Evolutionary conservation across 37 sponge, comb jelly and placozoan genomes (phyloP).

Genomic region (Ephydatia muelleri): DNA sequence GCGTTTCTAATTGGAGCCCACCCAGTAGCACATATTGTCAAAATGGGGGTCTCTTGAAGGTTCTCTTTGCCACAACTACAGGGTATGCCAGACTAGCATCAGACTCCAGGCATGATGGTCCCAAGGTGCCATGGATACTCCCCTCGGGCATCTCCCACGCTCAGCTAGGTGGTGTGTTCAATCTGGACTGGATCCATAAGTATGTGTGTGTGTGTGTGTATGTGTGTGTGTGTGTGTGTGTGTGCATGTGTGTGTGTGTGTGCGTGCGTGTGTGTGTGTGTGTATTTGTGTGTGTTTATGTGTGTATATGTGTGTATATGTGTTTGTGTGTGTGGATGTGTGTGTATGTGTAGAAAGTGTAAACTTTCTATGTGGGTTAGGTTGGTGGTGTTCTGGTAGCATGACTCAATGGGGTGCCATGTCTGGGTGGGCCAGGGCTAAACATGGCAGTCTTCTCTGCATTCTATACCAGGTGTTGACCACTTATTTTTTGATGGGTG

Average conservation of each 20-base stretch:
- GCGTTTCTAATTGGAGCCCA: background rate
- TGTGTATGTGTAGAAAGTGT: too few relatives aligned
- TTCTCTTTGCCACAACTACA: background rate
- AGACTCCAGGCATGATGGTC: constrained; percentile 72
- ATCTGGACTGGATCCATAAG: constrained; percentile 90
- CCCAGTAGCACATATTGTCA: background rate
- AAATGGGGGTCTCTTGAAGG: background rate
- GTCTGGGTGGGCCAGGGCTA: constrained; percentile 4
- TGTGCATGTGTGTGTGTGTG: background rate
- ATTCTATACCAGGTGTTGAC: too few relatives aligned
- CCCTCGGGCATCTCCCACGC: constrained; percentile 73
- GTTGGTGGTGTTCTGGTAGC: background rate
- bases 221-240: background rate
- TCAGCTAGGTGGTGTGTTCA: constrained; percentile 82
- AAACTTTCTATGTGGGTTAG: background rate
- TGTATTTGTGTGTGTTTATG: too few relatives aligned
- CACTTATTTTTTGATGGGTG: too few relatives aligned
- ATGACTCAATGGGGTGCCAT: background rate
- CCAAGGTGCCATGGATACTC: constrained; percentile 74
- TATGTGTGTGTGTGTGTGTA: constrained; percentile 28
- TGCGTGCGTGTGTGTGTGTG: background rate
- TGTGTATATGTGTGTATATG: too few relatives aligned
- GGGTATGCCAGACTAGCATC: constrained; percentile 75
- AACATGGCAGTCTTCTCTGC: too few relatives aligned
- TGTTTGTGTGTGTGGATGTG: too few relatives aligned